Evolutionary conservation across 2,113 vertebrate species (phyloP), one percentile per base, ranked within the genome.

Genomic region (Pelmatolapia mariae): DNA sequence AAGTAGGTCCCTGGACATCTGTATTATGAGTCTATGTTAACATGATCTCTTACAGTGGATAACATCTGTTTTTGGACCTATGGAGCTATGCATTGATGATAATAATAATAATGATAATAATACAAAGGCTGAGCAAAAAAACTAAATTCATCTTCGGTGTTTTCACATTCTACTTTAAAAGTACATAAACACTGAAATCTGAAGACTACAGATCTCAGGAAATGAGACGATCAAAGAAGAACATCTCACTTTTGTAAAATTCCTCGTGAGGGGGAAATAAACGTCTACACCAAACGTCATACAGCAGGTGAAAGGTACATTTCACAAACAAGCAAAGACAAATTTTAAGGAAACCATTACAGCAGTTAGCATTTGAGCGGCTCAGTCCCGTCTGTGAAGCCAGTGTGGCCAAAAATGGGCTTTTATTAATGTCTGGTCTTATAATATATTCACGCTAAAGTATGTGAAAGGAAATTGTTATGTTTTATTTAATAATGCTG

Each of bases 31-130:
- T 66, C 61, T 66, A 38, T 38, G 61, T 66, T 38, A 66, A 38
- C 61, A 66, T 2, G 19, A 38, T 38, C 33, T 66, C 19, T 38
- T 66, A 66, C 33, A 66, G 61, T 13, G 33, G 61, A 66, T 4
- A 66, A 66, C 61, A 38, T 66, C 61, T 38, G 4, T 66, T 22
- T 66, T 66, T 66, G 61, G 7, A 66, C 1, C 33, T 38, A n/a
- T 38, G 33, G 33, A 1, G 10, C 61, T 66, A 3, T 59, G 56
- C 26, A 59, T 12, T n/a, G 19, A 36, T 18, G 0, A 31, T 18
- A 0, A 15, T 13, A 0, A 15, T 26, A 3, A n/a, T n/a, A n/a
- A 29, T 16, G 13, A 26, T 1, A 8, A 24, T 56, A 10, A 5
- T 3, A 1, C 26, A 31, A 66, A 38, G 33, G 18, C 61, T 38